Conservation (phyloP, 2,113 vertebrate genomes). For the Cnemophilus loriae region DNA sequence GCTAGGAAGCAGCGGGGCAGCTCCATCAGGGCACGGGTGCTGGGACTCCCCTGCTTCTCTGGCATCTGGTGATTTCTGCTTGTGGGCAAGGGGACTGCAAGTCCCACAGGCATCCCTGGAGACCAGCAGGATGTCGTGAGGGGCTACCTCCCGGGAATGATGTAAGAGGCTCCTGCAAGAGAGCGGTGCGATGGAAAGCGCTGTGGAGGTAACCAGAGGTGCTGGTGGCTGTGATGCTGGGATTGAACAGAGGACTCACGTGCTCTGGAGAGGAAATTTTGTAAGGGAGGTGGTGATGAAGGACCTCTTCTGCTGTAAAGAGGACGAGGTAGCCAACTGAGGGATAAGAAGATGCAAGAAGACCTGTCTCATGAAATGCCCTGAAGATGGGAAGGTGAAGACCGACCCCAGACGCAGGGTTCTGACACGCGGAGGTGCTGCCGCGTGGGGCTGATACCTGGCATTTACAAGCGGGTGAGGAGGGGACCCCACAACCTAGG, state of each 20-base stretch:
- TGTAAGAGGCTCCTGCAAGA: background rate
- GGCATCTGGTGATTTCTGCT: background rate
- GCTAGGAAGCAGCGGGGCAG: background rate
- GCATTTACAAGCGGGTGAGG: background rate
- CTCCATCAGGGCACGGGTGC: background rate
- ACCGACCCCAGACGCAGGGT: accelerated
- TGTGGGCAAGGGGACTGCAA: background rate
- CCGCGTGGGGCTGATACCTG: accelerated
- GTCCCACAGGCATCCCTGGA: background rate
- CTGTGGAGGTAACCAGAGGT: background rate
- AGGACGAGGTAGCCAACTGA: background rate
- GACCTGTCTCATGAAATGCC: background rate
- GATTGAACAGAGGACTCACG: background rate
- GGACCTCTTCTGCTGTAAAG: background rate
- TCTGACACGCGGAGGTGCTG: background rate
- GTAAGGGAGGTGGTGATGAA: background rate
- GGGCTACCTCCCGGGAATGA: accelerated
- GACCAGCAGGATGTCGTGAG: background rate
- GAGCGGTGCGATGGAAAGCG: background rate
- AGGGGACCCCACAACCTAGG: background rate
- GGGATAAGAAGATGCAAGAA: background rate
- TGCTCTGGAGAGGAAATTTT: background rate
- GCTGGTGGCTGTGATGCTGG: background rate
- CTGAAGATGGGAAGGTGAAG: background rate
- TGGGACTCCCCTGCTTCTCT: background rate